phyloP scores from a whole-genome alignment of 2,113 vertebrate genomes.

The Xyrauchen texanus region DNA sequence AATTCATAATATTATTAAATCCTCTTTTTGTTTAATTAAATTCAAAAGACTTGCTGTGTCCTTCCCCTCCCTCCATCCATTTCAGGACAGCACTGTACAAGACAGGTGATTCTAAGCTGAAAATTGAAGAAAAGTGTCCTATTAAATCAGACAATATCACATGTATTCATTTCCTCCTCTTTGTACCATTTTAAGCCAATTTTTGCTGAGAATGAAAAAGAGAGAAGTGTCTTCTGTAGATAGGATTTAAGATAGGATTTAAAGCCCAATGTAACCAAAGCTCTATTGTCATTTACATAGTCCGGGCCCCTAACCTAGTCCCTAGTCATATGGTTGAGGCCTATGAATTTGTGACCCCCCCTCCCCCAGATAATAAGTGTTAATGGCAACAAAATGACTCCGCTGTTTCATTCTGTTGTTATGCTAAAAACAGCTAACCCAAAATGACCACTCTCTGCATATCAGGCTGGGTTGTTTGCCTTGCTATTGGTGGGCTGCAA shows the following conservation, averaged over 20 bases:
- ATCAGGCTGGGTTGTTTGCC: constrained; percentile 78
- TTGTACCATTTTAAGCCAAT: constrained; percentile 69
- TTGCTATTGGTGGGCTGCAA: constrained; percentile 75
- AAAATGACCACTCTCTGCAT: constrained; percentile 75
- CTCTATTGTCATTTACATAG: constrained; percentile 75
- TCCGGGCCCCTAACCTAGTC: constrained; percentile 76
- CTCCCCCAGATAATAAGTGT: constrained; percentile 65
- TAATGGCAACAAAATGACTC: constrained; percentile 71
- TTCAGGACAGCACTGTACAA: neutral
- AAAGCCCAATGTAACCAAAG: constrained; percentile 72
- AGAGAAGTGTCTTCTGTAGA: constrained; percentile 66
- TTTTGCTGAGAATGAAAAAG: constrained; percentile 68
- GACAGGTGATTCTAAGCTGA: constrained; percentile 3
- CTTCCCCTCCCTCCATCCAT: neutral
- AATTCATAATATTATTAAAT: too few species aligned
- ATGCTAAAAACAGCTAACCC: constrained; percentile 74
- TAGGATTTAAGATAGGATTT: constrained; percentile 73
- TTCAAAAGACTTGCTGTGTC: too few species aligned
- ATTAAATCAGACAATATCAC: constrained; percentile 58
- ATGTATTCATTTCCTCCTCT: constrained; percentile 70
- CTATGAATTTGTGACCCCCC: constrained; percentile 69
- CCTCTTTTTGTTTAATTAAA: too few species aligned
- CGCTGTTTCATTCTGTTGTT: constrained; percentile 79
- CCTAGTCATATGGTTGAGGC: constrained; percentile 80
- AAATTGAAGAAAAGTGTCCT: constrained; percentile 48